Conservation (phyloP, 2,888 invertebrate genomes). For the Nysson spinosus region DNA sequence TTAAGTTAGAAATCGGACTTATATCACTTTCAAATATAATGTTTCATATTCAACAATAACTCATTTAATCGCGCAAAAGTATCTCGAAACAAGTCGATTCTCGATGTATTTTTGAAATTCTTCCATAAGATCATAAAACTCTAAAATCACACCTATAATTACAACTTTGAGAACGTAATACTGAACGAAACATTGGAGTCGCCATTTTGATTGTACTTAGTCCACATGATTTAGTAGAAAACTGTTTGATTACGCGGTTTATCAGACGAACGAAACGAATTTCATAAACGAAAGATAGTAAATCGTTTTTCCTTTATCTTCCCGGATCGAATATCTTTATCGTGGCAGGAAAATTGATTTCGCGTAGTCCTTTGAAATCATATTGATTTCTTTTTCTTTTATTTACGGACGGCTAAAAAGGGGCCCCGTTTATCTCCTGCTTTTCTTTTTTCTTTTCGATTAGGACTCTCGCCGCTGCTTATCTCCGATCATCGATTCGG, state of each 20-base stretch:
- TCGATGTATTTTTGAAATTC: conserved; percentile 24
- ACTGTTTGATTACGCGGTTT: no score
- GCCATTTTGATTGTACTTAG: conserved; percentile 31
- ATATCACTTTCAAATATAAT: no score
- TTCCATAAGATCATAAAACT: conserved; percentile 6
- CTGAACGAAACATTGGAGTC: conserved; percentile 21
- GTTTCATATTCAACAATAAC: conserved; percentile 45
- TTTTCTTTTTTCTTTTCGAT: not conserved
- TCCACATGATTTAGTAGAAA: no score
- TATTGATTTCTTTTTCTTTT: not conserved
- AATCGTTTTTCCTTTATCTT: not conserved
- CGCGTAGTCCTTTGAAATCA: conserved; percentile 14
- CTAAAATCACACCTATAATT: conserved; percentile 9
- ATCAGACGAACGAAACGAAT: no score
- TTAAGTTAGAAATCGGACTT: no score
- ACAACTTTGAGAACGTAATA: conserved; percentile 28
- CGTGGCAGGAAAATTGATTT: conserved; percentile 1
- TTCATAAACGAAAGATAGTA: conserved; percentile 1
- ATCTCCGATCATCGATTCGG: conserved; percentile 18
- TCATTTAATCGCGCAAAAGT: conserved; percentile 32
- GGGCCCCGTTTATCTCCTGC: conserved; percentile 10
- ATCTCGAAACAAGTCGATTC: conserved; percentile 8
- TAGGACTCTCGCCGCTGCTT: conserved; percentile 22
- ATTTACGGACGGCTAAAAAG: conserved; percentile 47
- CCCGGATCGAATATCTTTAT: not conserved